Conservation (phyloP, 2,113 vertebrate genomes). For the Alethe diademata region DNA sequence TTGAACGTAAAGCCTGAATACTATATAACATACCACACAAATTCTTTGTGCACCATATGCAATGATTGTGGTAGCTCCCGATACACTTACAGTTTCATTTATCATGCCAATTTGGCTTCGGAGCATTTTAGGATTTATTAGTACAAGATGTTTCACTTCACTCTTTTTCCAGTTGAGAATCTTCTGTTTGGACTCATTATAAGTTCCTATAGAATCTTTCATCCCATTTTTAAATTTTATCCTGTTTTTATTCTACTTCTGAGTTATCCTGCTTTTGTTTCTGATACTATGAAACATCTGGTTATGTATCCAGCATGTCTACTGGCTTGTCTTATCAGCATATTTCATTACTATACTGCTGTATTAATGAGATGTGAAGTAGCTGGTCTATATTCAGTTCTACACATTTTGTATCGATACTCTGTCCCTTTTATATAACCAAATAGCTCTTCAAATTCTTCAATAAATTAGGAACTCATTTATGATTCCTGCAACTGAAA, state of each 20-base stretch:
- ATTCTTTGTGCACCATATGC: neutral
- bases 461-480: neutral
- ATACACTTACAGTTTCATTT: neutral
- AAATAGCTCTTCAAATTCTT: neutral
- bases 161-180: neutral
- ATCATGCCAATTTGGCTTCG: neutral
- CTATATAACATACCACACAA: neutral
- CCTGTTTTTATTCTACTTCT: neutral
- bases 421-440: neutral
- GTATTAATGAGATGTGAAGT: neutral
- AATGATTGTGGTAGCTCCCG: neutral
- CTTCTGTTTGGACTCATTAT: neutral
- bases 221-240: neutral
- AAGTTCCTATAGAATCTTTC: neutral
- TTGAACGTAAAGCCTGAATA: neutral
- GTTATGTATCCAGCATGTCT: neutral
- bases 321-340: neutral
- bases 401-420: neutral
- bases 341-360: neutral
- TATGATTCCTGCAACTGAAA: neutral
- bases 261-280: neutral
- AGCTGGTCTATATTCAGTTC: neutral
- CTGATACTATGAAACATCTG: neutral
- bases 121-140: neutral
- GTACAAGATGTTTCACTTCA: neutral